Percentiles rank a stretch among this genome's conserved stretches.
Evolutionary conservation across 2,888 invertebrate genomes (phyloP).

Genomic region (Spilarctia lutea): DNA sequence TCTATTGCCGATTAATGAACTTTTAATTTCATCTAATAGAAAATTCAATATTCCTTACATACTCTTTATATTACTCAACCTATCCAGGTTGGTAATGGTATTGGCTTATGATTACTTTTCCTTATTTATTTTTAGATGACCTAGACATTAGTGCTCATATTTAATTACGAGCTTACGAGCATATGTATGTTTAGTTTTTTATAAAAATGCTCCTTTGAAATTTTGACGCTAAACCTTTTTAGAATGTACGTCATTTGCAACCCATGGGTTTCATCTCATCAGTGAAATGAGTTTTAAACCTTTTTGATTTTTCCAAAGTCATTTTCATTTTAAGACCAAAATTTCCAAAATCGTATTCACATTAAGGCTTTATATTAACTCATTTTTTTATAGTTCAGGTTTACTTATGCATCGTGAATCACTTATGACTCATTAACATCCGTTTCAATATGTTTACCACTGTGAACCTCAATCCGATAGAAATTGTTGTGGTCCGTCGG

Average conservation of each 20-base stretch:
- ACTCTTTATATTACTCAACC: not conserved
- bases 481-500: not conserved
- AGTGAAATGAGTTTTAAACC: not conserved
- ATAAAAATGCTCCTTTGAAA: too few species aligned
- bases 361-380: not conserved
- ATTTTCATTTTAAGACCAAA: too few species aligned
- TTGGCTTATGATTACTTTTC: not conserved
- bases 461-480: not conserved
- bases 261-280: not conserved
- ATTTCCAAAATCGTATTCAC: too few species aligned
- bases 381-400: not conserved
- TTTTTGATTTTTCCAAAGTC: not conserved
- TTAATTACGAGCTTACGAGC: too few species aligned
- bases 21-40: too few species aligned
- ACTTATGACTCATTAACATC: slow-evolving; percentile 12
- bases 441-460: not conserved
- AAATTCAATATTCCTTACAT: not conserved
- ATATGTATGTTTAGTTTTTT: too few species aligned
- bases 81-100: too few species aligned
- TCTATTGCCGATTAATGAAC: not conserved
- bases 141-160: too few species aligned
- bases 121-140: not conserved
- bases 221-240: not conserved
- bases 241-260: not conserved
- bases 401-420: slow-evolving; percentile 6